These are phyloP conservation scores for Eciton burchellii DNA, from an alignment of 1,140 invertebrate genomes.

Conservation along the genomic window DNA sequence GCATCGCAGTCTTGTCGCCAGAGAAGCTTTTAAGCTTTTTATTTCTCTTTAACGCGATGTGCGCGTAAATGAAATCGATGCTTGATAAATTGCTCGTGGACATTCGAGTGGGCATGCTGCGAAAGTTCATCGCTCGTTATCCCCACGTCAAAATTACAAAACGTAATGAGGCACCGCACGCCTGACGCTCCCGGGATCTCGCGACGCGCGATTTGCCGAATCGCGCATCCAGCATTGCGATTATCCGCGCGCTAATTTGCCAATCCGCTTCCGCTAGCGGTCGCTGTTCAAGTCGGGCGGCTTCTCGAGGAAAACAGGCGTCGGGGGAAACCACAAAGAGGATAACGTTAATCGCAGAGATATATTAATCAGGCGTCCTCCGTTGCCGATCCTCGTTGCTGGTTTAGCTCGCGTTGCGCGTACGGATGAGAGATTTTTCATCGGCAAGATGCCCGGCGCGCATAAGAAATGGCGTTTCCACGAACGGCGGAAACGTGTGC, in stretches of 20 bases:
- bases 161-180: slow-evolving; percentile 28
- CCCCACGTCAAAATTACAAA: slow-evolving; percentile 52
- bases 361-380: not conserved
- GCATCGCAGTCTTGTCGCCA: too few relatives aligned
- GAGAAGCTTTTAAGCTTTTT: not conserved
- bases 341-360: not conserved
- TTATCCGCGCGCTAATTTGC: slow-evolving; percentile 35
- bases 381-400: too few relatives aligned
- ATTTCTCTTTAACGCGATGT: slow-evolving; percentile 26
- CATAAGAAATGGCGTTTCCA: slow-evolving; percentile 19
- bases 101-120: slow-evolving; percentile 10
- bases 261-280: slow-evolving; percentile 25
- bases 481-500: not conserved
- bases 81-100: slow-evolving; percentile 53
- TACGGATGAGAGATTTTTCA: slow-evolving; percentile 18
- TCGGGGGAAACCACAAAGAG: not conserved
- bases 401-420: too few relatives aligned
- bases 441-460: not conserved
- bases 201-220: not conserved
- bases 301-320: slow-evolving; percentile 55
- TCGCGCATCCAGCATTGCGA: slow-evolving; percentile 30
- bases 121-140: slow-evolving; percentile 48
- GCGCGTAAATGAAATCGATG: slow-evolving; percentile 21
- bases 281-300: not conserved
- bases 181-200: slow-evolving; percentile 12